Conservation (phyloP, 2,113 vertebrate species). For the Otocyon megalotis region DNA sequence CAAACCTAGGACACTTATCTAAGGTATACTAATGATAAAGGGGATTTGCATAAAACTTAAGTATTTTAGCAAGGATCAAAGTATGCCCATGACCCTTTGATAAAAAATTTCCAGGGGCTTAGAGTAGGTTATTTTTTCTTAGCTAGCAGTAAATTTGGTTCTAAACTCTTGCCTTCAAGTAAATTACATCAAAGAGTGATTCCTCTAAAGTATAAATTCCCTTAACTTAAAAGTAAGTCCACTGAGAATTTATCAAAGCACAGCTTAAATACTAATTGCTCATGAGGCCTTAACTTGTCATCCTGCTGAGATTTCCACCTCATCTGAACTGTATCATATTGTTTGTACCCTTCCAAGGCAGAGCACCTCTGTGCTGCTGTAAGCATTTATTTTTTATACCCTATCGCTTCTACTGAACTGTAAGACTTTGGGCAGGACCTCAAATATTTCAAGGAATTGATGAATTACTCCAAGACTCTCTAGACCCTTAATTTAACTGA, state of each 20-base stretch:
- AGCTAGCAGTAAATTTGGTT: constrained; percentile 4
- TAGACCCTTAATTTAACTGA: background rate
- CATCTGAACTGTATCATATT: background rate
- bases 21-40: background rate
- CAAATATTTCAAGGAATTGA: constrained; percentile 20
- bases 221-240: background rate
- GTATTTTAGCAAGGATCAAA: background rate
- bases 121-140: background rate
- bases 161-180: constrained; percentile 24
- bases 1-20: background rate
- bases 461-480: background rate
- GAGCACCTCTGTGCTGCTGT: background rate
- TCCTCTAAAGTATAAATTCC: background rate
- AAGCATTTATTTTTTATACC: background rate
- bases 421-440: background rate
- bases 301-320: background rate
- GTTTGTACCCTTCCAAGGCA: background rate
- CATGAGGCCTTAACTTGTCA: background rate
- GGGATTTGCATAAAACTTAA: background rate
- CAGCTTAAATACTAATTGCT: constrained; percentile 46
- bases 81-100: background rate
- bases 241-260: constrained; percentile 52
- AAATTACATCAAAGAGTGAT: constrained; percentile 11
- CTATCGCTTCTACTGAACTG: background rate
- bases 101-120: constrained; percentile 27